These are phyloP conservation scores for Ptilonorhynchus violaceus DNA, from an alignment of 2,113 vertebrate genomes.

Conservation along the genomic window DNA sequence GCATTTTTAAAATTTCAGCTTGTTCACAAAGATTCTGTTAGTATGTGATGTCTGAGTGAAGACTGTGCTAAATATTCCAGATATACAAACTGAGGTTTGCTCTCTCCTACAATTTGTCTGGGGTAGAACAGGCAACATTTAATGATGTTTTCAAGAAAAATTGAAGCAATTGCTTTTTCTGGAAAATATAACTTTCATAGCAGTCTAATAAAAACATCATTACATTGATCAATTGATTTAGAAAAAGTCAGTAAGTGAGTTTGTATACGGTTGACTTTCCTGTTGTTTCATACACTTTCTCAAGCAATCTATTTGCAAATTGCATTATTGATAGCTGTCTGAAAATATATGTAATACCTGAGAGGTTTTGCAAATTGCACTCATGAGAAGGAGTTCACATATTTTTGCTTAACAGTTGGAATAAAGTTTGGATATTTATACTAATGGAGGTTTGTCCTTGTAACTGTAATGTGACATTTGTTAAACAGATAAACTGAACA, in stretches of 20 bases:
- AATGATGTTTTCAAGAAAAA: not conserved
- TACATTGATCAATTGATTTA: not conserved
- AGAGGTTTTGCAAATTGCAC: not conserved
- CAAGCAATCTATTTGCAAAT: not conserved
- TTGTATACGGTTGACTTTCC: not conserved
- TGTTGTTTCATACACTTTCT: not conserved
- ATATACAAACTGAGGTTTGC: not conserved
- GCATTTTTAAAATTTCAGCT: not conserved
- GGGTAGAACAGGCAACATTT: not conserved
- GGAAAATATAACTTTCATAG: conserved; percentile 1
- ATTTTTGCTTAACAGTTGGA: not conserved
- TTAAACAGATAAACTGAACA: not conserved
- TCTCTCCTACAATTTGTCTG: not conserved
- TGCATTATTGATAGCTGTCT: not conserved
- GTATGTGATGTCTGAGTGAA: not conserved
- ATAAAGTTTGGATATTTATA: not conserved
- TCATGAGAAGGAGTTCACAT: not conserved
- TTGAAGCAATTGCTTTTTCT: not conserved
- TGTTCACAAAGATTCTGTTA: not conserved
- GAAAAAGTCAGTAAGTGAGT: conserved; percentile 11
- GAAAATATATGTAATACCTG: not conserved
- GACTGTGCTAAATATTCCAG: not conserved
- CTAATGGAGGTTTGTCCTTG: not conserved
- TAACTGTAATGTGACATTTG: not conserved
- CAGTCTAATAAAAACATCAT: not conserved